Conservation (phyloP, 1,140 invertebrate species). For the Brachystomella parvula region DNA sequence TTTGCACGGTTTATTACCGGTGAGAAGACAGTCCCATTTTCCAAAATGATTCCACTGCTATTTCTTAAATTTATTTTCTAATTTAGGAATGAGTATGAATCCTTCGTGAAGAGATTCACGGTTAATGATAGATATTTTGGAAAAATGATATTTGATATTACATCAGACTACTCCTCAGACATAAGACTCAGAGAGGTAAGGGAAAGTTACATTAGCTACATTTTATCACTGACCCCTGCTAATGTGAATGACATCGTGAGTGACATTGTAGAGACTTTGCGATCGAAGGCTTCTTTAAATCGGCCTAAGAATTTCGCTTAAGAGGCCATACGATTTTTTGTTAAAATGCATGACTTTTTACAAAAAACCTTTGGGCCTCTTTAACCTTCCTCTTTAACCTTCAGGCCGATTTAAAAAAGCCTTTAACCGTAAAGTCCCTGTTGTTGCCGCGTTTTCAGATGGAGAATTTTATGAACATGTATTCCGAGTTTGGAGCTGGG, state of each 20-base stretch:
- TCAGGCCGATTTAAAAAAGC: too few relatives aligned
- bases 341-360: too few relatives aligned
- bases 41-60: neutral
- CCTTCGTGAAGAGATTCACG: constrained; percentile 66
- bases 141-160: constrained; percentile 59
- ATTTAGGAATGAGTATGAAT: constrained; percentile 57
- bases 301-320: too few relatives aligned
- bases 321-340: too few relatives aligned
- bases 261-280: too few relatives aligned
- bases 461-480: constrained; percentile 63
- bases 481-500: constrained; percentile 80
- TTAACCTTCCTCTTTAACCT: too few relatives aligned
- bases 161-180: constrained; percentile 57
- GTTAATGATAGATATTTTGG: constrained; percentile 74
- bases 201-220: constrained; percentile 24
- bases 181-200: constrained; percentile 61
- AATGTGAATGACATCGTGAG: neutral
- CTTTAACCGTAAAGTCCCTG: too few relatives aligned
- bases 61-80: constrained; percentile 4
- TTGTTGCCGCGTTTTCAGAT: constrained; percentile 50
- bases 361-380: too few relatives aligned
- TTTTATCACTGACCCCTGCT: neutral
- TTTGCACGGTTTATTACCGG: constrained; percentile 67
- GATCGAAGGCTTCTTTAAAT: too few relatives aligned
- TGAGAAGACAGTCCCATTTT: constrained; percentile 38